A percentile compares a stretch with the other conserved stretches of the same genome.
Conservation (phyloP, 2,888 invertebrate genomes). For the Neoascia interrupta region DNA sequence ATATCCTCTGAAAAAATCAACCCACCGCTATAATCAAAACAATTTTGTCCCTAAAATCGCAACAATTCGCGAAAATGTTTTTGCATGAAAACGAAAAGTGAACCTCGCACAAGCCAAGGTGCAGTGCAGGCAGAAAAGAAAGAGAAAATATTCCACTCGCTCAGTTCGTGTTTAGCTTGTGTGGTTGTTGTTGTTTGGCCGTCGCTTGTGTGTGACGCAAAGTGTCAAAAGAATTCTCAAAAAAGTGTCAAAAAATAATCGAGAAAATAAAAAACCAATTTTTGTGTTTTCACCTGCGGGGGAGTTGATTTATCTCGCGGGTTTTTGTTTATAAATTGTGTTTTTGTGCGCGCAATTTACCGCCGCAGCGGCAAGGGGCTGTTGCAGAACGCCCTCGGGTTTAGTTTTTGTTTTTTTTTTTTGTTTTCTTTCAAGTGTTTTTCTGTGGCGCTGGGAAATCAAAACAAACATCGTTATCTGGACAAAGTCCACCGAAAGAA, state of each 20-base stretch:
- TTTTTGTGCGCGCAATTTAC: slow-evolving; percentile 32
- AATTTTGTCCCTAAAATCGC: background rate
- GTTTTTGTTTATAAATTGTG: slow-evolving; percentile 49
- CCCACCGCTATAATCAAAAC: background rate
- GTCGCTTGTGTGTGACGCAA: slow-evolving; percentile 6
- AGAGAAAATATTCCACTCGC: slow-evolving; percentile 33
- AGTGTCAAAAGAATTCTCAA: slow-evolving; percentile 25
- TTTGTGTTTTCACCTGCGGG: too few species aligned
- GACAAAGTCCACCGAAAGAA: slow-evolving; percentile 12
- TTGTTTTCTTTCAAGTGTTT: slow-evolving; percentile 8
- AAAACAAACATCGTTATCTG: slow-evolving; percentile 53
- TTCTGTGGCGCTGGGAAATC: slow-evolving; percentile 32
- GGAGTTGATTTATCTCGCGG: too few species aligned
- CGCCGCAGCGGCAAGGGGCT: background rate
- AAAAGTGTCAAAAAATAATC: slow-evolving; percentile 34
- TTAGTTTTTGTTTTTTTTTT: background rate
- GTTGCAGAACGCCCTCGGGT: slow-evolving; percentile 24
- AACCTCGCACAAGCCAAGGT: slow-evolving; percentile 19
- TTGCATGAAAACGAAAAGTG: slow-evolving; percentile 30
- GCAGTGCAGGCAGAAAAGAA: slow-evolving; percentile 25
- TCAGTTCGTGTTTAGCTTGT: background rate
- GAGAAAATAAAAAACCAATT: slow-evolving; percentile 33
- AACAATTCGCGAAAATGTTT: slow-evolving; percentile 56
- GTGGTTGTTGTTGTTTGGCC: too few species aligned
- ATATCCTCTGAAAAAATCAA: background rate